Evolutionary conservation across 2,888 invertebrate genomes (phyloP).

Genomic region (Hydropsyche betteni): DNA sequence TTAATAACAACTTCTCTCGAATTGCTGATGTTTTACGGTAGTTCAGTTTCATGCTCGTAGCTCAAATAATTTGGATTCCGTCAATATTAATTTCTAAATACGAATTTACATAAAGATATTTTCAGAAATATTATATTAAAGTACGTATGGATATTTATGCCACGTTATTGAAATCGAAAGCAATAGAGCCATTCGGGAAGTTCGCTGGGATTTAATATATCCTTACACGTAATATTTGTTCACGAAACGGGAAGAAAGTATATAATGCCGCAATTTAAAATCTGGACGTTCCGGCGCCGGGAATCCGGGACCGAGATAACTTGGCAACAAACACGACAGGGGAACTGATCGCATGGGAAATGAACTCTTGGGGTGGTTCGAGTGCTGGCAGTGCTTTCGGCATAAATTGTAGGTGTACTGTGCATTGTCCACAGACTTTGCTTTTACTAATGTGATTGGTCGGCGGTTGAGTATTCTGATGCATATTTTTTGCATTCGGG

Average conservation of each 20-base stretch:
- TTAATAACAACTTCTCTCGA: background rate
- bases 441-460: too few species aligned
- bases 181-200: too few species aligned
- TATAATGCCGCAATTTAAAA: too few species aligned
- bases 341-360: constrained; percentile 11
- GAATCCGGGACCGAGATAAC: background rate
- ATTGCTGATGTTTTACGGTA: constrained; percentile 1
- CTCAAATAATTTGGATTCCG: background rate
- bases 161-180: background rate
- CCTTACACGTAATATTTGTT: too few species aligned
- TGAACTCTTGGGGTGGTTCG: background rate
- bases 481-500: too few species aligned
- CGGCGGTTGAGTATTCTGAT: too few species aligned
- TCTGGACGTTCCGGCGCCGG: too few species aligned
- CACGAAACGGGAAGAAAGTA: too few species aligned
- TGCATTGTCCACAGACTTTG: too few species aligned
- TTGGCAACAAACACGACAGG: constrained; percentile 9
- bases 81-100: constrained; percentile 12
- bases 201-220: too few species aligned
- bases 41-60: too few species aligned
- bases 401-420: background rate
- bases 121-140: too few species aligned
- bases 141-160: constrained; percentile 9
- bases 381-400: background rate
- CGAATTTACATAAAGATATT: background rate